Conservation (phyloP, 2,797 vertebrate species). For the Poeciliopsis presidionis region DNA sequence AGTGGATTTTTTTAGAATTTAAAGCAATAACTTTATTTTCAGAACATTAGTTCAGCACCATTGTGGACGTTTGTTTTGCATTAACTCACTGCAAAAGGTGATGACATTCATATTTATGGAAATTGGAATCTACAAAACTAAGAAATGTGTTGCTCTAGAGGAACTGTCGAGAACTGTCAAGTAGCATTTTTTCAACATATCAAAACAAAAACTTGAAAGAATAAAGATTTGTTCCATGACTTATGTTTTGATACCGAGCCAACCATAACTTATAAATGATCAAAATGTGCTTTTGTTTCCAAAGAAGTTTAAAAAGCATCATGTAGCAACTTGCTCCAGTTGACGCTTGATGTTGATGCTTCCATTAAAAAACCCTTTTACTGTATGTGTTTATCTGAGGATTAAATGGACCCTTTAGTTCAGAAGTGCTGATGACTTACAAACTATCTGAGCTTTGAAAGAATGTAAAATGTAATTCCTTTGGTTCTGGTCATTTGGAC, state of each 20-base stretch:
- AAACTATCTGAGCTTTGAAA: background rate
- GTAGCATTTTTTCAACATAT: background rate
- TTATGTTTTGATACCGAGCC: background rate
- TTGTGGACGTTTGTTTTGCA: background rate
- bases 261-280: background rate
- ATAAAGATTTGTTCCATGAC: background rate
- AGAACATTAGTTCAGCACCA: background rate
- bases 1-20: background rate
- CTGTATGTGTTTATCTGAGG: background rate
- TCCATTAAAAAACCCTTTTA: background rate
- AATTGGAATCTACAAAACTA: background rate
- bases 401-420: conserved; percentile 1
- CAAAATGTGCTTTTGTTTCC: background rate
- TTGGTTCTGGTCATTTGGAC: background rate
- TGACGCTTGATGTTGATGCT: background rate
- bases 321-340: background rate
- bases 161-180: background rate
- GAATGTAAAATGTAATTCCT: conserved; percentile 4
- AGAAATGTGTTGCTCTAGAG: no score
- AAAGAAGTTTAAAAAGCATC: background rate
- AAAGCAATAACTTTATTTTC: background rate
- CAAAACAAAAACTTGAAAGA: background rate
- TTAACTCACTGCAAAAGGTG: background rate
- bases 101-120: background rate
- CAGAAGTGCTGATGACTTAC: conserved; percentile 1